Conservation (phyloP, 2,888 invertebrate genomes). For the Parnassius orleans region DNA sequence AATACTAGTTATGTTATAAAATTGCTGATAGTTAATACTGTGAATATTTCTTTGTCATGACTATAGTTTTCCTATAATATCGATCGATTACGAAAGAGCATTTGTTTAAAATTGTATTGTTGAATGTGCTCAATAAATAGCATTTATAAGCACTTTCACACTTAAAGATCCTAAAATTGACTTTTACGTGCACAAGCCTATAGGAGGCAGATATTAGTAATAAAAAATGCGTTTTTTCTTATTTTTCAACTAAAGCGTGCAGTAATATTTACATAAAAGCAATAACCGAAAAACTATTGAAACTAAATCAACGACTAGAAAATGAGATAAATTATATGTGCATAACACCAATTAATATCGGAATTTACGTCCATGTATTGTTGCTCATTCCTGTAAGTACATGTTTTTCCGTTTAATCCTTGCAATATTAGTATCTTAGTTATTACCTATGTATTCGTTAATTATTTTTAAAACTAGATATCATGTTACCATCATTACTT, state of each 20-base stretch:
- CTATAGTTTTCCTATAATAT: conserved; percentile 70
- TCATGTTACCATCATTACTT: too few relatives aligned
- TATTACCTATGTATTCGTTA: background rate
- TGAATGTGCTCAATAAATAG: conserved; percentile 31
- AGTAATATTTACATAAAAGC: conserved; percentile 17
- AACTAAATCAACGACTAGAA: conserved; percentile 36
- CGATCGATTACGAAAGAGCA: conserved; percentile 79
- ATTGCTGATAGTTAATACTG: conserved; percentile 30
- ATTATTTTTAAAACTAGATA: background rate
- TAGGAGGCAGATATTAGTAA: conserved; percentile 5
- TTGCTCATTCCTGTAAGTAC: conserved; percentile 79
- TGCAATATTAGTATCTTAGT: too few relatives aligned
- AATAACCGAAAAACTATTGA: conserved; percentile 1
- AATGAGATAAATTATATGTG: conserved; percentile 48
- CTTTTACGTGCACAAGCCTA: background rate
- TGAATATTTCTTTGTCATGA: conserved; percentile 69
- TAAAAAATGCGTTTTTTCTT: conserved; percentile 15
- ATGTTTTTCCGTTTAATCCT: background rate
- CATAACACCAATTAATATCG: conserved; percentile 36
- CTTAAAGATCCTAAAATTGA: background rate
- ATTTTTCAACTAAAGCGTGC: conserved; percentile 7
- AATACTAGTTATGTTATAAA: conserved; percentile 15
- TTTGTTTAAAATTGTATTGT: conserved; percentile 46
- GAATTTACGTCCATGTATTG: conserved; percentile 76
- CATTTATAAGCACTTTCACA: conserved; percentile 4